phyloP scores from a whole-genome alignment of 2,113 vertebrate genomes.

The human (Homo sapiens) region DNA sequence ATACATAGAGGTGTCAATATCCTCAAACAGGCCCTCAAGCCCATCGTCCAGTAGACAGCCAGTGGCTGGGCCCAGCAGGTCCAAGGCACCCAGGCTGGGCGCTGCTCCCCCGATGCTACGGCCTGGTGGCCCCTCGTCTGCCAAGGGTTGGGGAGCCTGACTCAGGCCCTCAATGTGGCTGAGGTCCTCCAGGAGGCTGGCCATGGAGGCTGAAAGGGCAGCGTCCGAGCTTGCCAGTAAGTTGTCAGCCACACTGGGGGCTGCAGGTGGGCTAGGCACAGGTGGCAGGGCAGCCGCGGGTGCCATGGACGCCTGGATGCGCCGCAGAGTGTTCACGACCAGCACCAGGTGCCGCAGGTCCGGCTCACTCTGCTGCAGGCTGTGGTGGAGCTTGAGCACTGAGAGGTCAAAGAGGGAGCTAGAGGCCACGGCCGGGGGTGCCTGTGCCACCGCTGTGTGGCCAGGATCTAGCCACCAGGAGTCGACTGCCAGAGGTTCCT shows the following conservation, averaged over 20 bases:
- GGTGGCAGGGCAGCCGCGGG: neutral
- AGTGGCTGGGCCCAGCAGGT: conserved; percentile 69
- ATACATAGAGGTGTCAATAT: conserved; percentile 85
- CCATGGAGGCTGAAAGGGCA: conserved; percentile 77
- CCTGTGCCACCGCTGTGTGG: conserved; percentile 30
- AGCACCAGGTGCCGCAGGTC: conserved; percentile 82
- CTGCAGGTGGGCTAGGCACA: conserved; percentile 5
- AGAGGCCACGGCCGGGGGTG: conserved; percentile 29
- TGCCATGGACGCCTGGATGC: conserved; percentile 79
- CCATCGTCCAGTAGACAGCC: conserved; percentile 79
- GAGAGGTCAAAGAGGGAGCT: conserved; percentile 82
- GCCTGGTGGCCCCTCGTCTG: conserved; percentile 67
- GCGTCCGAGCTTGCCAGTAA: conserved; percentile 71
- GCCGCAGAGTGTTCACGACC: conserved; percentile 81
- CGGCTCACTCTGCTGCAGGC: conserved; percentile 78
- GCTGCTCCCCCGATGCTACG: neutral
- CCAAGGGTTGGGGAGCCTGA: conserved; percentile 46
- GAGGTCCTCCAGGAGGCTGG: conserved; percentile 78
- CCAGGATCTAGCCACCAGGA: conserved; percentile 64
- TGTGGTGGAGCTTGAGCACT: conserved; percentile 81
- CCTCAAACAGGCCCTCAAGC: conserved; percentile 82
- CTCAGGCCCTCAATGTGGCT: conserved; percentile 74
- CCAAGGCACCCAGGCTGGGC: conserved; percentile 63
- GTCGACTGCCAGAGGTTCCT: conserved; percentile 39
- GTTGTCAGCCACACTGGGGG: conserved; percentile 8